A percentile compares a stretch with the other conserved stretches of the same genome.
These are phyloP conservation scores for Aegithalos caudatus DNA, from an alignment of 2,113 vertebrate genomes.

Conservation along the genomic window DNA sequence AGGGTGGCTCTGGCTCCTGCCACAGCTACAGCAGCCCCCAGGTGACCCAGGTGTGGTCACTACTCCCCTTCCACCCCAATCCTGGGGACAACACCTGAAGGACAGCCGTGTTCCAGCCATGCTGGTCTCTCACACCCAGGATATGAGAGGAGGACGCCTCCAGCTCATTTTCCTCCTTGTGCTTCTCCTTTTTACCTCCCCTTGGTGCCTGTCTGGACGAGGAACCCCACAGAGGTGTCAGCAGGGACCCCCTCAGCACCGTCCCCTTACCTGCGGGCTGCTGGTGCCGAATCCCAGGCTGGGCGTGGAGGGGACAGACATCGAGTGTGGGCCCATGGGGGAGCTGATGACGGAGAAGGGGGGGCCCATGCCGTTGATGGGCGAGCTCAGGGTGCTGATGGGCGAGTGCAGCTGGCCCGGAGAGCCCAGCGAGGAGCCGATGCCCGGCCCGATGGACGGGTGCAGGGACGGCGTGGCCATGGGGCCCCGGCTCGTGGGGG, in stretches of 20 bases:
- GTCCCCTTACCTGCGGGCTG: constrained; percentile 87
- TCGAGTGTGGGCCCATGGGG: constrained; percentile 90
- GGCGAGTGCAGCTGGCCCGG: constrained; percentile 89
- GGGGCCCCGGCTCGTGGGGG: constrained; percentile 83
- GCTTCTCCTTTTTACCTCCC: background rate
- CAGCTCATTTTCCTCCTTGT: background rate
- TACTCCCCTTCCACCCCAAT: background rate
- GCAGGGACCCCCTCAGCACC: rapidly evolving
- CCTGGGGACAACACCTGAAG: background rate
- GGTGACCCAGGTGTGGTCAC: background rate
- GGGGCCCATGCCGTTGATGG: constrained; percentile 94
- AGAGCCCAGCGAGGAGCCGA: constrained; percentile 87
- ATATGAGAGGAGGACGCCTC: background rate
- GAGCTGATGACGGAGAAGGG: constrained; percentile 98
- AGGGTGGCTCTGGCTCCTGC: background rate
- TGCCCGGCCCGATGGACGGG: constrained; percentile 73
- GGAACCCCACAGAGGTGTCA: background rate
- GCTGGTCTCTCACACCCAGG: rapidly evolving
- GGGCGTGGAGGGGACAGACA: constrained; percentile 84
- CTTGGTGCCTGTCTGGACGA: rapidly evolving
- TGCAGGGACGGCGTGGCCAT: constrained; percentile 89
- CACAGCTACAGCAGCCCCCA: background rate
- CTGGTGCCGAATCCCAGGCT: constrained; percentile 89
- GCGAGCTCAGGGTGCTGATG: constrained; percentile 89
- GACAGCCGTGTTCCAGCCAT: rapidly evolving